A percentile compares a stretch with the other conserved stretches of the same genome.
phyloP scores from a whole-genome alignment of 2,888 invertebrate species.

The Hypselothyrea guttata region DNA sequence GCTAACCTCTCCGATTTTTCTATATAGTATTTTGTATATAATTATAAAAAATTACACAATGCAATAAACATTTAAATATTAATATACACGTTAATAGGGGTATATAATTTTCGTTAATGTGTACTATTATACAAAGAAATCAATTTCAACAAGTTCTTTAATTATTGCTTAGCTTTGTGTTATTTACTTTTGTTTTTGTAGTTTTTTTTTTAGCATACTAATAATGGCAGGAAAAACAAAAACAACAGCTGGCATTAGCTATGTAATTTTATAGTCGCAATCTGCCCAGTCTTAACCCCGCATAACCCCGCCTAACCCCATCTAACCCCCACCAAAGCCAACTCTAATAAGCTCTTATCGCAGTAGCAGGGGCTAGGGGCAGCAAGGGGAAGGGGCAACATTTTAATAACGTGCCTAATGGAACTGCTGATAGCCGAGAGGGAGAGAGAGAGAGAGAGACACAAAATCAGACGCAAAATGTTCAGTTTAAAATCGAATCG shows the following conservation, averaged over 20 bases:
- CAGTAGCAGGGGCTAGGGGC: background rate
- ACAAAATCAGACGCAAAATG: slow-evolving; percentile 30
- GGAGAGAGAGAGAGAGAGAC: too few relatives aligned
- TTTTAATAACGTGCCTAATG: slow-evolving; percentile 66
- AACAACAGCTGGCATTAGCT: slow-evolving; percentile 49
- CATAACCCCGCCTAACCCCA: slow-evolving; percentile 16
- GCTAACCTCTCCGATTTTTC: too few relatives aligned
- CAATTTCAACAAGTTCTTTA: slow-evolving; percentile 48
- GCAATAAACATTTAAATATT: background rate
- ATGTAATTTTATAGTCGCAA: slow-evolving; percentile 49
- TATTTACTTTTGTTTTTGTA: slow-evolving; percentile 13
- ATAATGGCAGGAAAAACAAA: slow-evolving; percentile 13
- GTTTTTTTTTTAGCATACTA: slow-evolving; percentile 4
- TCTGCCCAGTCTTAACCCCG: slow-evolving; percentile 20
- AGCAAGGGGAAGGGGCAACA: slow-evolving; percentile 27
- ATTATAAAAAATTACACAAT: background rate
- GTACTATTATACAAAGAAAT: slow-evolving; percentile 19
- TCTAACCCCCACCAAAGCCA: slow-evolving; percentile 10
- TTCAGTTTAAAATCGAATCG: slow-evolving; percentile 46
- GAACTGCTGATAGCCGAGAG: slow-evolving; percentile 37
- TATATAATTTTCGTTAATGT: slow-evolving; percentile 12
- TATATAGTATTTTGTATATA: background rate
- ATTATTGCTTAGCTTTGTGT: slow-evolving; percentile 29
- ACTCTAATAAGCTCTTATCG: slow-evolving; percentile 57
- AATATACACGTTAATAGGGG: background rate